phyloP scores from a whole-genome alignment of 2,888 invertebrate genomes.

The Rhorus exstirpatorius region DNA sequence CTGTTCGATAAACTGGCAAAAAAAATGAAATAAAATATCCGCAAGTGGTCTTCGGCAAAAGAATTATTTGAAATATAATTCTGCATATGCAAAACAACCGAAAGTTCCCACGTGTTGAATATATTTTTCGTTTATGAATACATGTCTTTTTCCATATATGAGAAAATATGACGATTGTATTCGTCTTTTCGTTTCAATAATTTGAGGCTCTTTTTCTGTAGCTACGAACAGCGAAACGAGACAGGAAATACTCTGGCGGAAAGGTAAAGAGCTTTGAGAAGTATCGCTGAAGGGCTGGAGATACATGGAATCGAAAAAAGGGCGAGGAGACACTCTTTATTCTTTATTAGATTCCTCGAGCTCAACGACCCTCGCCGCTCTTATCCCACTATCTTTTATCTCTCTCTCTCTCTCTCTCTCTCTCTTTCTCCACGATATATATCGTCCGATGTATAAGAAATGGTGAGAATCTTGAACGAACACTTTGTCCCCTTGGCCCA shows the following conservation, averaged over 20 bases:
- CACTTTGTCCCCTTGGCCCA: conserved; percentile 61
- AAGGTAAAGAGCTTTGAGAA: conserved; percentile 21
- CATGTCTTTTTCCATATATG: too few relatives aligned
- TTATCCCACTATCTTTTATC: conserved; percentile 24
- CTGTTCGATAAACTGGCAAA: too few relatives aligned
- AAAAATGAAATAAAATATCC: too few relatives aligned
- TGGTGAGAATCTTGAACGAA: conserved; percentile 36
- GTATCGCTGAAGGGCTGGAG: neutral
- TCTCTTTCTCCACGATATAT: neutral
- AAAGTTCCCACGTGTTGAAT: too few relatives aligned
- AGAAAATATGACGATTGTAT: neutral
- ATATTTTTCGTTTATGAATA: too few relatives aligned
- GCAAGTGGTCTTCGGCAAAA: too few relatives aligned
- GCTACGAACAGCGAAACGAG: neutral
- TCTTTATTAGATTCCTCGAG: conserved; percentile 63
- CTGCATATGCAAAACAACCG: too few relatives aligned
- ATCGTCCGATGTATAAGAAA: conserved; percentile 35
- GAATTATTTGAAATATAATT: too few relatives aligned
- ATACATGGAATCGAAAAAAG: neutral
- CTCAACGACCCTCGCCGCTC: conserved; percentile 33
- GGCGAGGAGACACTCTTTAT: conserved; percentile 46
- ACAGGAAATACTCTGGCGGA: conserved; percentile 9
- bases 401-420: conserved; percentile 35
- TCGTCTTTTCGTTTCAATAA: neutral
- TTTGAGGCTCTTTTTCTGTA: neutral